Evolutionary conservation across 2,888 invertebrate genomes (phyloP), one percentile per base, ranked within the genome.

Genomic region (Drosophila incognita): DNA sequence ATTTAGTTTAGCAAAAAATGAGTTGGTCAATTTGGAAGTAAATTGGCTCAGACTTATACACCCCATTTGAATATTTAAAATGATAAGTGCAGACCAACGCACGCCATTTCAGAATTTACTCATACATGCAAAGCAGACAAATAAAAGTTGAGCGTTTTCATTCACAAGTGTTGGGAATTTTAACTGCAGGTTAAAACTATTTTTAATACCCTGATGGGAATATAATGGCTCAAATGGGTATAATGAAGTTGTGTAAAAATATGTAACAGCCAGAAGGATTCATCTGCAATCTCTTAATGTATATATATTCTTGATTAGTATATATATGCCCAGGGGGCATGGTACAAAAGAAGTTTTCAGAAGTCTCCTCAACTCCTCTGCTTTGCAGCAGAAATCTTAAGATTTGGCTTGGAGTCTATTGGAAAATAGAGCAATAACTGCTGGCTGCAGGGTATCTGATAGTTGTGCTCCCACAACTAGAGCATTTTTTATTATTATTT

Each of bases 101-200:
- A 64, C 18, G 13, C 36, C 31, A 36, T 36, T 63, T 58, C 3
- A 38, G 4, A 4, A 18, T 60, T 18, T 13, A 13, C 3, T 46
- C 18, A 11, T 35, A 21, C 18, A 24, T 36, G 52, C 21, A 21
- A 5, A 35, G 56, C 35, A 29, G 51, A 42, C 48, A 52, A 56
- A 56, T 35, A 67, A 67, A 48, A 74, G 51, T 63, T 42, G 33
- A 64, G 42, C 59, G 29, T 2, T 21, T 21, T 21, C 33, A 46
- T 53, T 31, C 38, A 61, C 53, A 49, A 65, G 27, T 61, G 64
- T 36, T 13, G 24, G 11, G 61, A 36, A 61, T 52, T 46, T 58
- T 18, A 61, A 61, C 51, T 64, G 51, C 57, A 61, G 63, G 56
- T 27, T 49, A 46, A 54, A 69, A 27, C 35, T 35, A 35, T 7